Evolutionary conservation across 2,888 invertebrate species (phyloP), one percentile per base, ranked within the genome.

Genomic region (Tipula confusa): DNA sequence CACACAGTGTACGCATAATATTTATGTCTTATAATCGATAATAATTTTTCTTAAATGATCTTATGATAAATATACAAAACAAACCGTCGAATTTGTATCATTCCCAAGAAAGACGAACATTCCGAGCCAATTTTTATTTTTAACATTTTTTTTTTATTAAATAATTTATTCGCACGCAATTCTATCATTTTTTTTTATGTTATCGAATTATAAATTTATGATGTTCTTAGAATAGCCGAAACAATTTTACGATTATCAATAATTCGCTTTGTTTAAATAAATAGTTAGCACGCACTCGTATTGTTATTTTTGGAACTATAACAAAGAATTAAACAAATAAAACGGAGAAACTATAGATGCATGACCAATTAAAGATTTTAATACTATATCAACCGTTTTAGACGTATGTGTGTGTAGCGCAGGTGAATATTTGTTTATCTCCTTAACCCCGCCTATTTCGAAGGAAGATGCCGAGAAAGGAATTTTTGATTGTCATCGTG

Each of bases 91-190:
- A 24, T 64, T 64, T 64, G 24, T 64, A 64, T 64, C 64, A 64
- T 64, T 64, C 64, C 7, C 64, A 24, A 64, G 18, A 64, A 64
- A 18, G 9, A n/a, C n/a, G n/a, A 64, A 18, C 64, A 24, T 24
- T 64, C 64, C 24, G 24, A 24, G 24, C 64, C 64, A 64, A 64
- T 24, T 64, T 11, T 64, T 64, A 24, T 24, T 24, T 64, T 11
- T 64, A 24, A 24, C 11, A 64, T 24, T 64, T n/a, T 43, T 43
- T 43, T 3, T 43, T 43, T 43, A 15, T 24, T 24, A 64, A 64
- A 64, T 64, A 64, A 64, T 64, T 64, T 64, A 64, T 64, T 64
- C 64, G 64, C 64, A 64, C 64, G 64, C 64, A 64, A 64, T 64
- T n/a, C 15, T 43, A 43, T n/a, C 3, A 64, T 24, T 64, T 64